Percentiles rank a stretch among this genome's conserved stretches.
Evolutionary conservation across 1,140 invertebrate species (phyloP).

Genomic region (Oryctes rhinoceros): DNA sequence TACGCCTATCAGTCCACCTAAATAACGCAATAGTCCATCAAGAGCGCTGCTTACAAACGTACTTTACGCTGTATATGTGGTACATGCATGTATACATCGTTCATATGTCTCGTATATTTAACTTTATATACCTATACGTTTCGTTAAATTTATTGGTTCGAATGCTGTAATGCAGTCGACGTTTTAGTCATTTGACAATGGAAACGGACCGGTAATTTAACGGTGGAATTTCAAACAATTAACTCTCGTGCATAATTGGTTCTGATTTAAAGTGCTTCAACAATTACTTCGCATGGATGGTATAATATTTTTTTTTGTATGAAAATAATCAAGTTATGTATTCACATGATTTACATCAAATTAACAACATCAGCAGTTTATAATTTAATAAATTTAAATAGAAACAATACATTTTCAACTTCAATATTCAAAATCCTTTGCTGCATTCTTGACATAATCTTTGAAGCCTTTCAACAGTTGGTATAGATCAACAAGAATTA

Average conservation of each 20-base stretch:
- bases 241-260: neutral
- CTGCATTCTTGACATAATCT: too few relatives aligned
- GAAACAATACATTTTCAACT: too few relatives aligned
- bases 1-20: constrained; percentile 1
- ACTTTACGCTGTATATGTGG: neutral
- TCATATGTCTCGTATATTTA: neutral
- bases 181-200: neutral
- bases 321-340: too few relatives aligned
- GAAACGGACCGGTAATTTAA: constrained; percentile 2
- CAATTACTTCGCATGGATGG: neutral
- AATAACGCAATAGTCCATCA: constrained; percentile 14
- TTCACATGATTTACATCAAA: too few relatives aligned
- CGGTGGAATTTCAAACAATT: constrained; percentile 9
- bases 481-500: too few relatives aligned
- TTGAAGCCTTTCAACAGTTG: too few relatives aligned
- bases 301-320: neutral
- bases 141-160: neutral
- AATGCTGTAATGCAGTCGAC: neutral
- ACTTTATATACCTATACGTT: neutral
- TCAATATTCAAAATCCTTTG: too few relatives aligned
- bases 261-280: neutral
- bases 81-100: neutral
- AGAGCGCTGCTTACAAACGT: constrained; percentile 10
- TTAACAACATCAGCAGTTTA: too few relatives aligned
- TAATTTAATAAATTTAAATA: too few relatives aligned